A percentile compares a stretch with the other conserved stretches of the same genome.
Evolutionary conservation across 2,888 invertebrate genomes (phyloP).

Genomic region (Thereva nobilitata): DNA sequence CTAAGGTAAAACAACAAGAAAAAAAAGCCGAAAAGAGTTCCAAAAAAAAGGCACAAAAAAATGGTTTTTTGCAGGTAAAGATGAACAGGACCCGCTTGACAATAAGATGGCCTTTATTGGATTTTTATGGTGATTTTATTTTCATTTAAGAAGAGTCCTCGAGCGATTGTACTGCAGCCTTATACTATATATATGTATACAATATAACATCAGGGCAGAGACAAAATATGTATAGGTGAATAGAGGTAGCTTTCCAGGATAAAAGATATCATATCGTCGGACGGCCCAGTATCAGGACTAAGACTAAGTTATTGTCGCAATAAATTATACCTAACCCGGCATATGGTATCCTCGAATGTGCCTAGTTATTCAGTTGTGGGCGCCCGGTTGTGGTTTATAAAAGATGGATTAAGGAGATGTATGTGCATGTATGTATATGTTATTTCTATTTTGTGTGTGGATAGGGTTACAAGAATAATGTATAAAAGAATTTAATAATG

Average conservation of each 20-base stretch:
- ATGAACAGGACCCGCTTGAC: slow-evolving; percentile 28
- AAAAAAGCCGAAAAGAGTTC: slow-evolving; percentile 1
- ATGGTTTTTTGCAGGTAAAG: slow-evolving; percentile 14
- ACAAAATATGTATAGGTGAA: slow-evolving; percentile 27
- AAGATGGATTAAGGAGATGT: slow-evolving; percentile 15
- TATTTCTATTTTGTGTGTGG: slow-evolving; percentile 8
- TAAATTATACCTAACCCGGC: slow-evolving; percentile 23
- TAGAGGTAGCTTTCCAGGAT: slow-evolving; percentile 30
- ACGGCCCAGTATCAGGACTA: not conserved
- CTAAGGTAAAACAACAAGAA: no score
- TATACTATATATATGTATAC: no score
- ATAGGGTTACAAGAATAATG: slow-evolving; percentile 1
- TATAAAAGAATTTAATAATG: no score
- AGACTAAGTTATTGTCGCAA: slow-evolving; percentile 33
- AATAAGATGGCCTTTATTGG: slow-evolving; percentile 35
- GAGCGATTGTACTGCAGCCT: slow-evolving; percentile 15
- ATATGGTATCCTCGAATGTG: slow-evolving; percentile 20
- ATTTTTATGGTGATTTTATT: slow-evolving; percentile 36
- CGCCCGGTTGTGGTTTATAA: slow-evolving; percentile 20
- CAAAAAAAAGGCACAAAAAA: not conserved
- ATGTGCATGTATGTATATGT: not conserved
- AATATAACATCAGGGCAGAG: not conserved
- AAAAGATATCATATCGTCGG: slow-evolving; percentile 31
- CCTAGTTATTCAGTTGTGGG: slow-evolving; percentile 22
- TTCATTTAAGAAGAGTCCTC: slow-evolving; percentile 30